Conservation (phyloP, 2,797 vertebrate genomes). For the Silurus lanzhouensis region DNA sequence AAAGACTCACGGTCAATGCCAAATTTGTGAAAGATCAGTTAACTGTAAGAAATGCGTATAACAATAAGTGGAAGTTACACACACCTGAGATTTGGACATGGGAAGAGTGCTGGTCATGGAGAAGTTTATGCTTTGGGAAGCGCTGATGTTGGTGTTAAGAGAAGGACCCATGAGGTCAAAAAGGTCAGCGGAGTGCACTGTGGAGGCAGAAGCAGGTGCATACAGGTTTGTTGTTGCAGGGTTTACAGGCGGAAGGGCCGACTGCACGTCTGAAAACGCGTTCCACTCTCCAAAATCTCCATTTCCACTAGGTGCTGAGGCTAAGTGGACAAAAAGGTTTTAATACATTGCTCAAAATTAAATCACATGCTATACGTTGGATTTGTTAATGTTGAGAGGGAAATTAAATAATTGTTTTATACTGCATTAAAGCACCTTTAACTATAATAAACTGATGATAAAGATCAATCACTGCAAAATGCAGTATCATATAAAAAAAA, state of each 20-base stretch:
- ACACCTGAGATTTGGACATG: constrained; percentile 89
- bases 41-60: background rate
- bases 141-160: constrained; percentile 80
- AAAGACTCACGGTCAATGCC: background rate
- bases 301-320: constrained; percentile 77
- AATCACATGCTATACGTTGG: background rate
- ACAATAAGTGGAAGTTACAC: background rate
- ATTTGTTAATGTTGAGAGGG: background rate
- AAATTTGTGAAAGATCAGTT: background rate
- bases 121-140: constrained; percentile 94
- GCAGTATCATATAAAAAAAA: no score
- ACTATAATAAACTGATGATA: background rate
- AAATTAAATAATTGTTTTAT: no score
- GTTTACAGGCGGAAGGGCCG: constrained; percentile 69
- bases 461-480: background rate
- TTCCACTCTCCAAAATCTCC: constrained; percentile 96
- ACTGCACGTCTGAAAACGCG: constrained; percentile 84
- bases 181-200: constrained; percentile 80
- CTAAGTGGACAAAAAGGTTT: constrained; percentile 59
- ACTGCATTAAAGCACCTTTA: no score
- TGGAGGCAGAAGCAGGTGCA: constrained; percentile 64
- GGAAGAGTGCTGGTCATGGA: constrained; percentile 87
- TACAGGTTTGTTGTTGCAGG: constrained; percentile 75
- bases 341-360: constrained; percentile 5
- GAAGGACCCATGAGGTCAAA: constrained; percentile 90